These are phyloP conservation scores for Osmerus mordax DNA, from an alignment of 2,113 vertebrate genomes.

Conservation along the genomic window DNA sequence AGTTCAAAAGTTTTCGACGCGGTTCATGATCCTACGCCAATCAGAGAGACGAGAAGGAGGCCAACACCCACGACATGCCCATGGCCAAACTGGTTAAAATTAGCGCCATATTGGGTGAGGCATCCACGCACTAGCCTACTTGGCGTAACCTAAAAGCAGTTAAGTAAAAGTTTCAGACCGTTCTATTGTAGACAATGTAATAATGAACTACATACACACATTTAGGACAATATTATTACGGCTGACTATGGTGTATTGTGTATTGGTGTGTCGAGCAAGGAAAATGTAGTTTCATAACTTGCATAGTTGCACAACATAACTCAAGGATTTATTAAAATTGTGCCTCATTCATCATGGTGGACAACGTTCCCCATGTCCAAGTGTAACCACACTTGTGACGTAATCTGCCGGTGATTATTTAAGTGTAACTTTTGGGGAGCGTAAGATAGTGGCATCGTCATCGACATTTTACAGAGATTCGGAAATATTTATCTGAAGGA, in stretches of 20 bases:
- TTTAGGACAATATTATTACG: too few relatives aligned
- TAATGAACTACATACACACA: too few relatives aligned
- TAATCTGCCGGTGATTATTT: constrained; percentile 29
- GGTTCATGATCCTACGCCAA: constrained; percentile 38
- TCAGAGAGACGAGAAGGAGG: constrained; percentile 12
- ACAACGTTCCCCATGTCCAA: neutral
- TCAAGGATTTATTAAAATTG: neutral
- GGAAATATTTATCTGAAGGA: neutral
- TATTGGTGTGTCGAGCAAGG: too few relatives aligned
- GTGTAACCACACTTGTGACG: constrained; percentile 39
- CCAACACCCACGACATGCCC: constrained; percentile 17
- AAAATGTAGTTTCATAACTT: neutral
- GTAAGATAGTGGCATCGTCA: neutral
- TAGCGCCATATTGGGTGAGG: constrained; percentile 51
- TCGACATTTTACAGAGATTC: neutral
- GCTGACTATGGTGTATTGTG: too few relatives aligned
- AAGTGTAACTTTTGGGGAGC: constrained; percentile 28
- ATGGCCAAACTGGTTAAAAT: rapidly evolving
- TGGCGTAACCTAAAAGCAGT: too few relatives aligned
- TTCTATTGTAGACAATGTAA: too few relatives aligned
- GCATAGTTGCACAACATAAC: constrained; percentile 12
- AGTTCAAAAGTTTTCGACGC: constrained; percentile 1
- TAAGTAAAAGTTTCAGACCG: too few relatives aligned
- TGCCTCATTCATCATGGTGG: constrained; percentile 41
- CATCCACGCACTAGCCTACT: neutral